Evolutionary conservation across 2,113 vertebrate genomes (phyloP).

Genomic region (Pomatostomus ruficeps): DNA sequence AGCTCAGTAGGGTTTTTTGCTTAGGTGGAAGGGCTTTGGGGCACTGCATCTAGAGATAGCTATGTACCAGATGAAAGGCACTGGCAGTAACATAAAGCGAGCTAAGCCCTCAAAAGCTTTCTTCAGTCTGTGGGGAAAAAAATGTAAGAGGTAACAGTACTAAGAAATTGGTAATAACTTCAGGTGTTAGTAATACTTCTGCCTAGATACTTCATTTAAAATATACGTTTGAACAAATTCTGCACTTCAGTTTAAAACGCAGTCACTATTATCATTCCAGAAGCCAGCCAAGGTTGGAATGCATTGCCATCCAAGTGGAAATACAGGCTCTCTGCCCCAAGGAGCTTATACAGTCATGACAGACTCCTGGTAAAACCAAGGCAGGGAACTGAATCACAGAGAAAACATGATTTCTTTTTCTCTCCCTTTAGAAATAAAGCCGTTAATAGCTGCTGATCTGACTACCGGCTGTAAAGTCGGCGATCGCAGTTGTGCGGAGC

Average conservation of each 20-base stretch:
- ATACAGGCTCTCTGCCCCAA: background rate
- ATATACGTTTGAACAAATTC: background rate
- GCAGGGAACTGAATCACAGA: background rate
- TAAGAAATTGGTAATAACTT: background rate
- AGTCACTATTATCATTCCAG: background rate
- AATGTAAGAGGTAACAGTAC: background rate
- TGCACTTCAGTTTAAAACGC: background rate
- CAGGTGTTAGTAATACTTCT: background rate
- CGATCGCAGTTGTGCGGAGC: background rate
- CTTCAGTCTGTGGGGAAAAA: background rate
- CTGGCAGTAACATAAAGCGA: background rate
- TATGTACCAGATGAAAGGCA: background rate
- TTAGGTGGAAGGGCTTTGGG: background rate
- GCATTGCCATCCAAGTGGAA: background rate
- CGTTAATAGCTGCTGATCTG: background rate
- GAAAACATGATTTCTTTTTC: background rate
- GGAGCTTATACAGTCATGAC: background rate
- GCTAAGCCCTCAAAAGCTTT: background rate
- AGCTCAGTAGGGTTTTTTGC: background rate
- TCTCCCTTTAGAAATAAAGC: background rate
- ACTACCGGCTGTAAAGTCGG: fast-evolving
- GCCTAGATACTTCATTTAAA: background rate
- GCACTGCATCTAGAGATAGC: background rate
- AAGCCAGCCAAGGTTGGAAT: background rate
- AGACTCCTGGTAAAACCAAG: background rate